Evolutionary conservation across 1,140 invertebrate species (phyloP).

Genomic region (Diorhabda carinulata): DNA sequence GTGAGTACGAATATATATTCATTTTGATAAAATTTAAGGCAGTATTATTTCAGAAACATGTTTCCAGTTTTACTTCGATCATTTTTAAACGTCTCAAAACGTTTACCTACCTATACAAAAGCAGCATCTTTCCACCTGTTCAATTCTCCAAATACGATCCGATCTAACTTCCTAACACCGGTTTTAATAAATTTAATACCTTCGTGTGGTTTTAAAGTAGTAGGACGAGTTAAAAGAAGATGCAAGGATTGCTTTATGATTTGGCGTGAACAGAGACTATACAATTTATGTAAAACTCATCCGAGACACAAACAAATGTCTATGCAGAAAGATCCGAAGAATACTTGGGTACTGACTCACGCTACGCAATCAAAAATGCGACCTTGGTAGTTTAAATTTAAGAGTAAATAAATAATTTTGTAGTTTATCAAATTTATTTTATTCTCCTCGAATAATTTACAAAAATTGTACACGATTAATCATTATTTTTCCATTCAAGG

Average conservation of each 20-base stretch:
- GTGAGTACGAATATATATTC: too few species aligned
- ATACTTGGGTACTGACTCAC: constrained; percentile 69
- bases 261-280: constrained; percentile 60
- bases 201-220: constrained; percentile 57
- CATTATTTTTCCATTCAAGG: constrained; percentile 41
- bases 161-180: constrained; percentile 18
- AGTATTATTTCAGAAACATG: neutral
- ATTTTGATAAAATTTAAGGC: too few species aligned
- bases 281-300: constrained; percentile 69
- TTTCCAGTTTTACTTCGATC: neutral
- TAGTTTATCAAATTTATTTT: constrained; percentile 1
- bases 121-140: neutral
- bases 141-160: neutral
- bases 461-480: too few species aligned
- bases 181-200: constrained; percentile 19
- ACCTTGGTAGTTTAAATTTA: constrained; percentile 50
- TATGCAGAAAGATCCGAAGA: constrained; percentile 59
- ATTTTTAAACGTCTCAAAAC: neutral
- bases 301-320: constrained; percentile 76
- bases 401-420: neutral
- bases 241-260: constrained; percentile 77
- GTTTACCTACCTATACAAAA: neutral
- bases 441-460: neutral
- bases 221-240: constrained; percentile 56
- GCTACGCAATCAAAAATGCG: constrained; percentile 61